phyloP scores from a whole-genome alignment of 1,140 invertebrate species.

The Micrasema longulum region DNA sequence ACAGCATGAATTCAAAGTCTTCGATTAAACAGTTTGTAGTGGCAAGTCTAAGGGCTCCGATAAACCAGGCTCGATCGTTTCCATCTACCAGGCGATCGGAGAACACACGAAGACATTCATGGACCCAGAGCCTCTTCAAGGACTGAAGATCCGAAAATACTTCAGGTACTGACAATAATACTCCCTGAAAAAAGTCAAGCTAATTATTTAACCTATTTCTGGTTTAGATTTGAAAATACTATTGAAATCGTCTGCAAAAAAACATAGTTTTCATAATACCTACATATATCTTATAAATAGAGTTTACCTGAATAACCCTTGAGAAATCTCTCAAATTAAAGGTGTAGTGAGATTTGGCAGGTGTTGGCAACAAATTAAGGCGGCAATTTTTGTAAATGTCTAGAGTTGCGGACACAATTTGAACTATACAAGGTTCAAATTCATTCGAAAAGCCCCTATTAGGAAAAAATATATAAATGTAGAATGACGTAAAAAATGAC shows the following conservation, averaged over 20 bases:
- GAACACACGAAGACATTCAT: conserved; percentile 94
- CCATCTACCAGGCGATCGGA: conserved; percentile 92
- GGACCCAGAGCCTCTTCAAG: conserved; percentile 94
- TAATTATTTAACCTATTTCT: no score
- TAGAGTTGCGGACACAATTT: conserved; percentile 88
- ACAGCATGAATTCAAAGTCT: conserved; percentile 69
- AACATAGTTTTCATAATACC: no score
- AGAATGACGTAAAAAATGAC: neutral
- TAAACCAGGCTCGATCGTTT: conserved; percentile 85
- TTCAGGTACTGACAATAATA: conserved; percentile 92
- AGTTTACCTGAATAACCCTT: conserved; percentile 89
- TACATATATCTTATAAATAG: no score
- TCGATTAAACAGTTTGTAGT: conserved; percentile 65
- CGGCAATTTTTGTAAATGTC: conserved; percentile 89
- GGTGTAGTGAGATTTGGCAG: conserved; percentile 92
- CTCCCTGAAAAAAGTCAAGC: conserved; percentile 79
- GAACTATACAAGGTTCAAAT: conserved; percentile 92
- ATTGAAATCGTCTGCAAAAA: no score
- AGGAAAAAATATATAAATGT: conserved; percentile 46
- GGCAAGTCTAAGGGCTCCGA: conserved; percentile 67
- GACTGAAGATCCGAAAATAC: conserved; percentile 87
- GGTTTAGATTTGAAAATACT: no score
- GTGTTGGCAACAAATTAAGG: conserved; percentile 87
- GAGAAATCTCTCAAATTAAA: conserved; percentile 97
- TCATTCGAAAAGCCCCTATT: conserved; percentile 94